Percentiles rank a stretch among this genome's conserved stretches.
phyloP scores from a whole-genome alignment of 2,888 invertebrate genomes.

The Periphyllus acericola region DNA sequence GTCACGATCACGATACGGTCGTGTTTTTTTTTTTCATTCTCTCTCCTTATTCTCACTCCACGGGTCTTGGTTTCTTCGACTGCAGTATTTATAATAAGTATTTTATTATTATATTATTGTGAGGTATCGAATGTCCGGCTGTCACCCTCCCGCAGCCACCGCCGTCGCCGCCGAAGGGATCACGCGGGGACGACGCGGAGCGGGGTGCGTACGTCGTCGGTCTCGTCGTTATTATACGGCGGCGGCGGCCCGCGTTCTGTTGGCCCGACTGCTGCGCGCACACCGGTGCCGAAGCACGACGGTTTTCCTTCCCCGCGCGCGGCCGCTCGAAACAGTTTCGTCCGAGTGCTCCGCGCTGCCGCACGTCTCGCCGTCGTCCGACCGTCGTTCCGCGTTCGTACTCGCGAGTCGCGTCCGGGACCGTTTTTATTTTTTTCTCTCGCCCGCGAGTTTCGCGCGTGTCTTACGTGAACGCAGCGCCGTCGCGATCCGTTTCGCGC shows the following conservation, averaged over 20 bases:
- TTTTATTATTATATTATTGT: constrained; percentile 6
- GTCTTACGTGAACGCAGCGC: no score
- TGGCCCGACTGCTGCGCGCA: constrained; percentile 55
- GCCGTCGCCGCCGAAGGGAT: constrained; percentile 39
- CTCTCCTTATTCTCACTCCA: background rate
- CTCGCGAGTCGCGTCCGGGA: no score
- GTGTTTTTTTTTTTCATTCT: background rate
- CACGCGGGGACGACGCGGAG: background rate
- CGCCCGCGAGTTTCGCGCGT: no score
- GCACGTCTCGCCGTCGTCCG: background rate
- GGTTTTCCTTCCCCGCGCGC: constrained; percentile 49
- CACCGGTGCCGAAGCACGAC: constrained; percentile 47
- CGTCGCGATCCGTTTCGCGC: no score
- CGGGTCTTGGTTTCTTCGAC: background rate
- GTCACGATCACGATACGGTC: background rate
- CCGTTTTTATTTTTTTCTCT: no score
- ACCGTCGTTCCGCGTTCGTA: background rate
- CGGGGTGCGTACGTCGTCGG: constrained; percentile 7
- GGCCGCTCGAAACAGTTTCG: constrained; percentile 41
- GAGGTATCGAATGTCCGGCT: constrained; percentile 49
- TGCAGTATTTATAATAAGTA: constrained; percentile 15
- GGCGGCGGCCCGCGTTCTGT: constrained; percentile 30
- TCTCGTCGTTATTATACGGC: background rate
- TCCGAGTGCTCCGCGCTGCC: constrained; percentile 22
- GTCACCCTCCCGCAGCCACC: no score